Percentiles rank a stretch among this genome's conserved stretches.
Conservation (phyloP, 2,797 vertebrate genomes). For the Acipenser oxyrinchus region DNA sequence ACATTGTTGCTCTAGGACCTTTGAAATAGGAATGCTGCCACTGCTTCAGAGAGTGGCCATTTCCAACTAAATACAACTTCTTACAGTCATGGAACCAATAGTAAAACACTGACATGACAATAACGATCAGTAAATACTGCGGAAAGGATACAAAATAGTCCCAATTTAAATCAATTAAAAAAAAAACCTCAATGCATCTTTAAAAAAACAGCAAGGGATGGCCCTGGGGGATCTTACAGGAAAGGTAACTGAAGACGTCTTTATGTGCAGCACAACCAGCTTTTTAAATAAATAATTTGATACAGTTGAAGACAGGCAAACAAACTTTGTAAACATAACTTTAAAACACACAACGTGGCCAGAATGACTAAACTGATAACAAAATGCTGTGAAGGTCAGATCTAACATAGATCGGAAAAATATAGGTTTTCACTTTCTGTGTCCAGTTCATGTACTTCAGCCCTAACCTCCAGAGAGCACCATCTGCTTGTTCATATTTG, state of each 20-base stretch:
- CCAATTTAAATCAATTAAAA: too few relatives aligned
- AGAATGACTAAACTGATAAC: conserved; percentile 9
- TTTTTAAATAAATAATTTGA: conserved; percentile 17
- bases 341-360: conserved; percentile 15
- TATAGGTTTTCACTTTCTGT: conserved; percentile 16
- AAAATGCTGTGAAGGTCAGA: conserved; percentile 27
- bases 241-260: background rate
- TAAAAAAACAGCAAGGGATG: background rate
- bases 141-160: too few relatives aligned
- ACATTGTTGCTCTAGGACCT: background rate
- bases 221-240: background rate
- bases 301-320: background rate
- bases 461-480: conserved; percentile 51
- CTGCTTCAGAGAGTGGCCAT: too few relatives aligned
- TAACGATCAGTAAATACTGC: too few relatives aligned
- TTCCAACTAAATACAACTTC: too few relatives aligned
- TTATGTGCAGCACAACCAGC: background rate
- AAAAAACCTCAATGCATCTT: background rate
- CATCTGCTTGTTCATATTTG: conserved; percentile 66
- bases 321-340: conserved; percentile 10
- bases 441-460: conserved; percentile 41
- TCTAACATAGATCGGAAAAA: conserved; percentile 14
- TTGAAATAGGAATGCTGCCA: too few relatives aligned
- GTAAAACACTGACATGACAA: too few relatives aligned
- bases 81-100: too few relatives aligned